A percentile compares a stretch with the other conserved stretches of the same genome.
These are phyloP conservation scores for Apogon hyalosoma DNA, from an alignment of 2,797 vertebrate genomes.

Conservation along the genomic window DNA sequence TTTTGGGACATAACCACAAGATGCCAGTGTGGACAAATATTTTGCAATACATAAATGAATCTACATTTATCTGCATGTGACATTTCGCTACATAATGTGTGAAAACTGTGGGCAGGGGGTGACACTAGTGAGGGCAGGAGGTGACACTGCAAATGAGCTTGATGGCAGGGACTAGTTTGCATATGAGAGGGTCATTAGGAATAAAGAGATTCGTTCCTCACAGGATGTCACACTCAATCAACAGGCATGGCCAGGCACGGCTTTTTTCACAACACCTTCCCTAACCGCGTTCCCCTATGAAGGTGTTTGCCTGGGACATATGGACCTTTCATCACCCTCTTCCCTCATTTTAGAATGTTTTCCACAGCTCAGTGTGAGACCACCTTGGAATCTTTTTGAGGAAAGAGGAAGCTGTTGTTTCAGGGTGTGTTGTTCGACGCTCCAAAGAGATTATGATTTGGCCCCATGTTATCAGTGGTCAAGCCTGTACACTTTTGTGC, in stretches of 20 bases:
- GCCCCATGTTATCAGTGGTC: slow-evolving; percentile 5
- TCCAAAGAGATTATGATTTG: background rate
- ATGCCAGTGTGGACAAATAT: background rate
- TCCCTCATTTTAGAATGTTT: slow-evolving; percentile 32
- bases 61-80: slow-evolving; percentile 11
- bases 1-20: background rate
- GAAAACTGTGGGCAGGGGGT: slow-evolving; percentile 30
- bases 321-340: slow-evolving; percentile 60
- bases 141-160: slow-evolving; percentile 51
- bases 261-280: slow-evolving; percentile 42
- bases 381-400: slow-evolving; percentile 44
- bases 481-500: background rate
- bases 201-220: slow-evolving; percentile 31
- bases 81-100: slow-evolving; percentile 46
- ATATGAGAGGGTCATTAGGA: slow-evolving; percentile 55
- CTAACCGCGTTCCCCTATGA: slow-evolving; percentile 21
- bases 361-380: slow-evolving; percentile 46
- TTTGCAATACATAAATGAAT: slow-evolving; percentile 21
- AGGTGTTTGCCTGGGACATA: slow-evolving; percentile 65
- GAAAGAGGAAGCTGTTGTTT: slow-evolving; percentile 13
- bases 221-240: slow-evolving; percentile 64
- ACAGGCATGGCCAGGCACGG: slow-evolving; percentile 31
- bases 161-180: slow-evolving; percentile 46
- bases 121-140: slow-evolving; percentile 30
- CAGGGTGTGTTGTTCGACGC: background rate